Conservation (phyloP, 2,113 vertebrate species). For the Todiramphus chloris region DNA sequence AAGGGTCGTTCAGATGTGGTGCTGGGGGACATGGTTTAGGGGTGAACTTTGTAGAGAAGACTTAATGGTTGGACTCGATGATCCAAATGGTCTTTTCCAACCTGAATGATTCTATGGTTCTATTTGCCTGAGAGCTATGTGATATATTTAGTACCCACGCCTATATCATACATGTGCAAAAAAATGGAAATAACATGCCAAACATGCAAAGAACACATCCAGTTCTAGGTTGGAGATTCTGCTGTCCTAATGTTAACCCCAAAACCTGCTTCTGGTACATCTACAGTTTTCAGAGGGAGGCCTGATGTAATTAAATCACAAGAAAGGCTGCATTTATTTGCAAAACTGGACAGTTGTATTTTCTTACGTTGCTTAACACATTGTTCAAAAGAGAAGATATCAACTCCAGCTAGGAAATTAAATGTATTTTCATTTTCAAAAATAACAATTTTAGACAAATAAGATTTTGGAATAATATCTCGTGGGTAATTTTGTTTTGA, state of each 20-base stretch:
- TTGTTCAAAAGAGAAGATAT: neutral
- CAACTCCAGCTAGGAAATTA: neutral
- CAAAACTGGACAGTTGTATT: neutral
- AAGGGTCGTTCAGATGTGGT: no score
- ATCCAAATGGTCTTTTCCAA: no score
- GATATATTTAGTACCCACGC: neutral
- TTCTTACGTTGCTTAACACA: neutral
- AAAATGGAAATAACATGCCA: neutral
- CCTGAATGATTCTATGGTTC: no score
- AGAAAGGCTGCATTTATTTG: neutral
- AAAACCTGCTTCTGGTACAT: neutral
- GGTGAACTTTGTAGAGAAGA: no score
- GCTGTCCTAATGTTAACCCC: neutral
- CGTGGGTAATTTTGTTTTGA: slow-evolving; percentile 35
- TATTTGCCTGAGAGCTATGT: neutral
- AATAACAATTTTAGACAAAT: slow-evolving; percentile 29
- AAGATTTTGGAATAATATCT: slow-evolving; percentile 25
- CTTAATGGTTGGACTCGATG: no score
- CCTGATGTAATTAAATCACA: neutral
- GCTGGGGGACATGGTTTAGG: no score
- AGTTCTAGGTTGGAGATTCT: neutral
- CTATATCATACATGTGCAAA: neutral
- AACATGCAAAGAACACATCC: neutral
- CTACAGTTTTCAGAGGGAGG: neutral
- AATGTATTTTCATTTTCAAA: slow-evolving; percentile 13